These are phyloP conservation scores for Syngnathus floridae DNA, from an alignment of 2,113 vertebrate species.

Conservation along the genomic window DNA sequence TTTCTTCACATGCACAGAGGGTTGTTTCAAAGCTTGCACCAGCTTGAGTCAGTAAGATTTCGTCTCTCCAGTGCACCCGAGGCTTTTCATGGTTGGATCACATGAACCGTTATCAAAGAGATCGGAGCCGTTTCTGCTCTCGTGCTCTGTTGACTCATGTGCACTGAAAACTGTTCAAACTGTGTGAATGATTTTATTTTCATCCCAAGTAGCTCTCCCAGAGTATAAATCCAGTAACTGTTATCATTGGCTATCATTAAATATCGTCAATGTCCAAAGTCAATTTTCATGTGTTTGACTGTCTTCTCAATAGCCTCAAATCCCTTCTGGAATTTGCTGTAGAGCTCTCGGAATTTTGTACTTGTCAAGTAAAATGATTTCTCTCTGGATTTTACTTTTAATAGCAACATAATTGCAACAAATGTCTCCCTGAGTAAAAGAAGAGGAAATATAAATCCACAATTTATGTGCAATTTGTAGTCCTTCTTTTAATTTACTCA, in stretches of 20 bases:
- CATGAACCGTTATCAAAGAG: slow-evolving; percentile 43
- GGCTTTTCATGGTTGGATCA: slow-evolving; percentile 38
- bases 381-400: slow-evolving; percentile 32
- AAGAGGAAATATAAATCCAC: slow-evolving; percentile 10
- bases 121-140: slow-evolving; percentile 37
- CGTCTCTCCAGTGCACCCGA: slow-evolving; percentile 32
- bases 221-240: slow-evolving; percentile 39
- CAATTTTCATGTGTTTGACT: slow-evolving; percentile 43
- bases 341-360: slow-evolving; percentile 27
- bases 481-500: slow-evolving; percentile 3
- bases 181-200: slow-evolving; percentile 49
- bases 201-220: slow-evolving; percentile 32
- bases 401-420: slow-evolving; percentile 18
- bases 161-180: slow-evolving; percentile 22
- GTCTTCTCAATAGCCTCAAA: slow-evolving; percentile 37
- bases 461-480: slow-evolving; percentile 10
- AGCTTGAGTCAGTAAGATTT: slow-evolving; percentile 27
- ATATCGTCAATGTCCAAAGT: slow-evolving; percentile 45
- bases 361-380: slow-evolving; percentile 41
- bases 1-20: slow-evolving; percentile 49
- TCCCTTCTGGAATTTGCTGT: slow-evolving; percentile 42
- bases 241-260: slow-evolving; percentile 51
- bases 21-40: slow-evolving; percentile 28
- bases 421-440: slow-evolving; percentile 15
- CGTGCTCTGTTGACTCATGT: slow-evolving; percentile 35